phyloP scores from a whole-genome alignment of 2,888 invertebrate species.

The Plagodis dolabraria region DNA sequence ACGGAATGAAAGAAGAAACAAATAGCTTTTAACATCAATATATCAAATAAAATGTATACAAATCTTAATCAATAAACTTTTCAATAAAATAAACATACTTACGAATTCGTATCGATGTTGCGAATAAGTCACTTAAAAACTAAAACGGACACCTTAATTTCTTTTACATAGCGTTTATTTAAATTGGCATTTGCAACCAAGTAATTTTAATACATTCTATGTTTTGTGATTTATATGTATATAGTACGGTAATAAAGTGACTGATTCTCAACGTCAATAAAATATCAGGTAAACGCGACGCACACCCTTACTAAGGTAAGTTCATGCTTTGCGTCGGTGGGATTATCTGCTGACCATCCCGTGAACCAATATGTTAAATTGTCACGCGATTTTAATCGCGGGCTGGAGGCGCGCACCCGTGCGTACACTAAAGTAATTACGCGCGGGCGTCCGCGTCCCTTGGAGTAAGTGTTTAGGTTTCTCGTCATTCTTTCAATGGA shows the following conservation, averaged over 20 bases:
- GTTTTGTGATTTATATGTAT: too few relatives aligned
- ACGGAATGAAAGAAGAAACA: conserved; percentile 75
- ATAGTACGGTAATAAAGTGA: conserved; percentile 28
- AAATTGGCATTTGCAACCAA: neutral
- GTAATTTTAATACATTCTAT: neutral
- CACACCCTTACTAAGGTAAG: conserved; percentile 59
- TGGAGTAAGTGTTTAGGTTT: too few relatives aligned
- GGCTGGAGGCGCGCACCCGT: conserved; percentile 15
- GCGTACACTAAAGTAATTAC: too few relatives aligned
- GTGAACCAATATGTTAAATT: conserved; percentile 70
- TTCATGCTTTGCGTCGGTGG: conserved; percentile 79
- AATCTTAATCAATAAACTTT: conserved; percentile 45
- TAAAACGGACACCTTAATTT: neutral
- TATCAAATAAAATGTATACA: conserved; percentile 37
- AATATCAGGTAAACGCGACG: conserved; percentile 78
- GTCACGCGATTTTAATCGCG: conserved; percentile 71
- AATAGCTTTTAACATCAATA: conserved; percentile 55
- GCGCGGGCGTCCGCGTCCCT: too few relatives aligned
- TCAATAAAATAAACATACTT: conserved; percentile 55
- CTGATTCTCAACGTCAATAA: conserved; percentile 52
- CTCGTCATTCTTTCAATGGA: too few relatives aligned
- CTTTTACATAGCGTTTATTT: neutral
- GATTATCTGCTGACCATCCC: conserved; percentile 70
- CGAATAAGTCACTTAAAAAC: conserved; percentile 45
- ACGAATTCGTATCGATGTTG: conserved; percentile 43